Conservation (phyloP, 2,888 invertebrate genomes). For the Brachypterus glaber region DNA sequence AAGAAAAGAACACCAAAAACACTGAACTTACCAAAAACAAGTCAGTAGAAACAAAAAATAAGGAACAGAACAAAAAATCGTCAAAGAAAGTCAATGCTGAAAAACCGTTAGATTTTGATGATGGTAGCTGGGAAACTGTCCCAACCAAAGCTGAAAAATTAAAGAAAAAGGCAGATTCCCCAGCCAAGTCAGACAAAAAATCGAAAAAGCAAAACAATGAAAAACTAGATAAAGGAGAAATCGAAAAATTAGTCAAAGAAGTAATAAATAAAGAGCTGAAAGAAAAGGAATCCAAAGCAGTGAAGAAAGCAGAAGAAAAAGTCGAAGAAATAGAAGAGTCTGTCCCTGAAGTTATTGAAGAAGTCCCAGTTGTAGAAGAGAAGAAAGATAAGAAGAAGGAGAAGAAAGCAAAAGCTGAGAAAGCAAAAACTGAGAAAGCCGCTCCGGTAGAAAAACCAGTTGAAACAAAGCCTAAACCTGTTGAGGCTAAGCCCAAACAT, state of each 20-base stretch:
- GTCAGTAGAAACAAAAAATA: conserved; percentile 40
- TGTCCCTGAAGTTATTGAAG: conserved; percentile 24
- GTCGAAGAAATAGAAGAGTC: neutral
- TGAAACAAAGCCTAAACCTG: conserved; percentile 19
- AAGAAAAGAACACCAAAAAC: conserved; percentile 42
- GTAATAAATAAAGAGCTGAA: conserved; percentile 43
- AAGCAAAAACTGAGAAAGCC: conserved; percentile 22
- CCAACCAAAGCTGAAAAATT: conserved; percentile 64
- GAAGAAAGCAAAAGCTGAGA: conserved; percentile 31
- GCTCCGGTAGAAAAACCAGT: conserved; percentile 14
- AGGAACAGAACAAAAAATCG: conserved; percentile 53
- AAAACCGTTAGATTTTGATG: conserved; percentile 64
- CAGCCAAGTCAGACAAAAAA: conserved; percentile 38
- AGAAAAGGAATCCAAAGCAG: conserved; percentile 31
- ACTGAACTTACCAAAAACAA: conserved; percentile 44
- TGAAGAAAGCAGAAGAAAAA: conserved; percentile 23
- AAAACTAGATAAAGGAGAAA: conserved; percentile 39
- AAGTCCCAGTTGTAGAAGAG: conserved; percentile 27
- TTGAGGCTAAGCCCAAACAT: conserved; percentile 18
- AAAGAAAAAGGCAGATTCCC: conserved; percentile 46
- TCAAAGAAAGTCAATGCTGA: conserved; percentile 48
- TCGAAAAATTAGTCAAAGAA: conserved; percentile 44
- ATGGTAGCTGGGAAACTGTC: conserved; percentile 66
- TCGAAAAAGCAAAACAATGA: conserved; percentile 30
- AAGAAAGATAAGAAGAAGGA: conserved; percentile 35